Conservation (phyloP, 1,140 invertebrate species). For the Bombyx mori region DNA sequence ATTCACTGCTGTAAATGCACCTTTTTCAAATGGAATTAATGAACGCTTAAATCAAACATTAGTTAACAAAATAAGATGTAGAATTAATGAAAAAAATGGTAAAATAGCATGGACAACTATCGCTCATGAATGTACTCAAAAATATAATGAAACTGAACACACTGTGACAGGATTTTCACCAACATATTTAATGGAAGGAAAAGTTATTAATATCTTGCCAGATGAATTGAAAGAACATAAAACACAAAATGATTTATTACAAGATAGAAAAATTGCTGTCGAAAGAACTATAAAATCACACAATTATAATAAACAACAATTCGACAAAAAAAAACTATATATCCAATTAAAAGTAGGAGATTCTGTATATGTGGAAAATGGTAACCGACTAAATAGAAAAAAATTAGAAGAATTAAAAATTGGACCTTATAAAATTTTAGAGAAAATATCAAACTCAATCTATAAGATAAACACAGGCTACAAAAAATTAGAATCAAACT, state of each 20-base stretch:
- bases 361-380: slow-evolving; percentile 3
- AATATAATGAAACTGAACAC: slow-evolving; percentile 5
- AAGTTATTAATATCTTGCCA: not conserved
- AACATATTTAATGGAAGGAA: slow-evolving; percentile 1
- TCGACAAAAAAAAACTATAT: not conserved
- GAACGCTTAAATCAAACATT: slow-evolving; percentile 1
- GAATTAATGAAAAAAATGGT: not conserved
- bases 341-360: not conserved
- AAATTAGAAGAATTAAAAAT: slow-evolving; percentile 6
- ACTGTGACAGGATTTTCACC: not conserved
- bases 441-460: slow-evolving; percentile 1
- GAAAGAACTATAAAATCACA: not conserved
- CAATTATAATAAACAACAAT: slow-evolving; percentile 2
- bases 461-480: not conserved
- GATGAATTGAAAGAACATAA: not conserved
- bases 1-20: slow-evolving; percentile 8
- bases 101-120: slow-evolving; percentile 2
- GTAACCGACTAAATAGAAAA: slow-evolving; percentile 1
- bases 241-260: not conserved
- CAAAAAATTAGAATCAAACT: slow-evolving; percentile 1
- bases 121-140: not conserved
- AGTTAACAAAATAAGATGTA: slow-evolving; percentile 2
- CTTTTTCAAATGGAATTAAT: not conserved
- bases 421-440: slow-evolving; percentile 3
- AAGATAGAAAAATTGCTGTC: not conserved